A percentile compares a stretch with the other conserved stretches of the same genome.
These are phyloP conservation scores for Lypha dubia DNA, from an alignment of 2,888 invertebrate genomes.

Conservation along the genomic window DNA sequence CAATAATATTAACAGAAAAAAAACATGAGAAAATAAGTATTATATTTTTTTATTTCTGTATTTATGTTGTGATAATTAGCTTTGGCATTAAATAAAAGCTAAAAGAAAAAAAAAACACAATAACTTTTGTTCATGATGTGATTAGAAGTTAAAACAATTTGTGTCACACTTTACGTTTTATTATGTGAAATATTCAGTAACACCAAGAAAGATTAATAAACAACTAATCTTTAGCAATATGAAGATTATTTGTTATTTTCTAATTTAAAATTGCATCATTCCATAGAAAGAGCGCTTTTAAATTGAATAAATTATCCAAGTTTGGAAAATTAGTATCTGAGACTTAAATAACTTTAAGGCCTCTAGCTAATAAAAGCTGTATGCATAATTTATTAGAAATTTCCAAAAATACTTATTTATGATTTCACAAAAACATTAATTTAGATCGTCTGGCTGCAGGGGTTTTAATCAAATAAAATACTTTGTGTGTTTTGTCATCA, in stretches of 20 bases:
- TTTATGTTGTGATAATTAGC: slow-evolving; percentile 49
- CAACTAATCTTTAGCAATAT: neutral
- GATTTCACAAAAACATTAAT: too few species aligned
- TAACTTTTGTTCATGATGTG: slow-evolving; percentile 7
- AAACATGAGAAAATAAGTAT: slow-evolving; percentile 7
- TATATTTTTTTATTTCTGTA: slow-evolving; percentile 31
- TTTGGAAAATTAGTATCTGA: too few species aligned
- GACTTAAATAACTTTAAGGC: too few species aligned
- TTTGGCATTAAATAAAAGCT: slow-evolving; percentile 37
- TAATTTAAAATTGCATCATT: neutral
- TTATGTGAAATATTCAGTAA: neutral
- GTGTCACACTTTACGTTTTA: slow-evolving; percentile 13
- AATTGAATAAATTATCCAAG: too few species aligned
- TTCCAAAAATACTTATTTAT: too few species aligned
- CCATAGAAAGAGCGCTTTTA: neutral
- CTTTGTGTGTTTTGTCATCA: too few species aligned
- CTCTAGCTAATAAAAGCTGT: too few species aligned
- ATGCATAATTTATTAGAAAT: too few species aligned
- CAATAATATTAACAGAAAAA: slow-evolving; percentile 28
- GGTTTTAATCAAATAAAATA: too few species aligned
- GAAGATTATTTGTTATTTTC: neutral
- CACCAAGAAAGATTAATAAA: neutral
- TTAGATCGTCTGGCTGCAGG: too few species aligned
- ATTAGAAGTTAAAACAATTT: neutral
- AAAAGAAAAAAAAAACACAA: neutral